Conservation (phyloP, 2,888 invertebrate genomes). For the Synergus itoensis region DNA sequence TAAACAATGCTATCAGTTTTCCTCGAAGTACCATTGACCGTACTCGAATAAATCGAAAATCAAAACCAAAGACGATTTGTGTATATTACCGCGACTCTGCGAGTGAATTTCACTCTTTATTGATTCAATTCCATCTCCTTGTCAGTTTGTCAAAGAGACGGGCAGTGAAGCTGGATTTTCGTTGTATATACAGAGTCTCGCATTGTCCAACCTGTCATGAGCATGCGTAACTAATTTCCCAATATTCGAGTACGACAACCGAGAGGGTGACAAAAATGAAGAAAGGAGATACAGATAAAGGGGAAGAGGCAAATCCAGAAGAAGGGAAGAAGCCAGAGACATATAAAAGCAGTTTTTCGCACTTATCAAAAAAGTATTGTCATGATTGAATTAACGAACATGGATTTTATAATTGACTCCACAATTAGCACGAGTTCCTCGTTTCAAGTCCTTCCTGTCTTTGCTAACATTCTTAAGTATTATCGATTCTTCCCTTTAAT, state of each 20-base stretch:
- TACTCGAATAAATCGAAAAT: constrained; percentile 38
- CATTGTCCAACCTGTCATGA: constrained; percentile 68
- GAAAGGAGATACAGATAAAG: constrained; percentile 14
- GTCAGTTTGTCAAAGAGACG: constrained; percentile 36
- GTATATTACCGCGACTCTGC: constrained; percentile 36
- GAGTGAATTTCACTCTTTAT: constrained; percentile 39
- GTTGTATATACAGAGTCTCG: constrained; percentile 48
- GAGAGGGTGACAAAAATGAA: constrained; percentile 21
- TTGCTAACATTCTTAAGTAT: constrained; percentile 49
- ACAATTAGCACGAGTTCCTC: constrained; percentile 59
- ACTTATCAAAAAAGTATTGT: constrained; percentile 21
- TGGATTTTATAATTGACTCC: constrained; percentile 68
- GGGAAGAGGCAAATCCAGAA: constrained; percentile 49
- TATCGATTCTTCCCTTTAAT: constrained; percentile 54
- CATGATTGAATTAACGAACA: constrained; percentile 24
- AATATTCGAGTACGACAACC: constrained; percentile 48
- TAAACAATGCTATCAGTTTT: constrained; percentile 38
- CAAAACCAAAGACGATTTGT: constrained; percentile 36
- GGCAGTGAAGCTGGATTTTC: constrained; percentile 28
- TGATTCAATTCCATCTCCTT: constrained; percentile 39
- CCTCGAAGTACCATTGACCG: constrained; percentile 39
- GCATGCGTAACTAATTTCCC: constrained; percentile 71
- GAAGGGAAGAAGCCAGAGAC: constrained; percentile 45
- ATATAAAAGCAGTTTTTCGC: constrained; percentile 8
- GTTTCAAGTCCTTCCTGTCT: constrained; percentile 47